Evolutionary conservation across 2,888 invertebrate genomes (phyloP), one percentile per base, ranked within the genome.

Genomic region (Zaprionus bogoriensis): DNA sequence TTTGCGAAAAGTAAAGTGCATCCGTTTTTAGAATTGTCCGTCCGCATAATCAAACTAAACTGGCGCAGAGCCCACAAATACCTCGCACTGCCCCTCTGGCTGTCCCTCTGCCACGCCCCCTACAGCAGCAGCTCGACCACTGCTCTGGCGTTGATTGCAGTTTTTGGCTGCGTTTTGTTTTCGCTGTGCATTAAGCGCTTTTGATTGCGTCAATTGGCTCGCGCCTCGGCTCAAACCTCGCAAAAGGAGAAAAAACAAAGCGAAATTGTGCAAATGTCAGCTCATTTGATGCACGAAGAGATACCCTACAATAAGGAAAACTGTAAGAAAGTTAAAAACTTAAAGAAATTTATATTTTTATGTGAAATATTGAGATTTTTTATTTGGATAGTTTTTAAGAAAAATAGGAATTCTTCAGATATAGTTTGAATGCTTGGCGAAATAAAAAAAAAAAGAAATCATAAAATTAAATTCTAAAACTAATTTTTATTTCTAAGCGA

Each of bases 121-220:
- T n/a, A n/a, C n/a, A n/a, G n/a, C n/a, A n/a, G n/a, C n/a, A n/a
- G n/a, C n/a, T n/a, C n/a, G n/a, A n/a, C n/a, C 48, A 17, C 27
- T 12, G 45, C 39, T 38, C 45, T 65, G 46, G 63, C 67, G 78
- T 64, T 82, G 79, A 82, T 78, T 85, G 75, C 76, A 75, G 72
- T 68, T 69, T 77, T 68, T 41, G 72, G 63, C 42, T 60, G 62
- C 45, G 54, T 75, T 64, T 59, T 63, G 47, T 55, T 53, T 52
- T 20, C 62, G 76, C 73, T 76, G 41, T 77, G 89, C 89, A 81
- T 89, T 90, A 88, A 89, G 78, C 81, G 87, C 89, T 89, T 90
- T 90, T 90, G 90, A 90, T 90, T 90, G 90, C 84, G 89, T 85
- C 89, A 90, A 90, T 90, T 90, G 89, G 80, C 86, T 80, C 80